Percentiles rank a stretch among this genome's conserved stretches.
Conservation (phyloP, 2,797 vertebrate genomes). For the Fringilla coelebs region DNA sequence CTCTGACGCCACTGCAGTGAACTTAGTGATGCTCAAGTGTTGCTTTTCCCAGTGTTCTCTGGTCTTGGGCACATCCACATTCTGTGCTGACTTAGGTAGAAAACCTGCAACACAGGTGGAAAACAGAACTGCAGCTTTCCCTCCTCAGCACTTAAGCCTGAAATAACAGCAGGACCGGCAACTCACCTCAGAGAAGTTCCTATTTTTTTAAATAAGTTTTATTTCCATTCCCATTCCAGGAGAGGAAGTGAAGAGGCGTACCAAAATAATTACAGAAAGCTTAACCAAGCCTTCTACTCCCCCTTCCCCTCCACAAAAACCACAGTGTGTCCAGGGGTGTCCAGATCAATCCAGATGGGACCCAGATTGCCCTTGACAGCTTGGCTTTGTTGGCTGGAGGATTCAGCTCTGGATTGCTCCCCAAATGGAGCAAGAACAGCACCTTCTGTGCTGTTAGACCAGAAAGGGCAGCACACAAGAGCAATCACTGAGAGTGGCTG, state of each 20-base stretch:
- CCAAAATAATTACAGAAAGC: conserved; percentile 18
- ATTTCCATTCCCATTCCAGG: not conserved
- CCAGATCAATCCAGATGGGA: not conserved
- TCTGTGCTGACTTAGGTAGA: not conserved
- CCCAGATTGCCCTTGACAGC: not conserved
- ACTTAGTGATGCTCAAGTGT: not conserved
- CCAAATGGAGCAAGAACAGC: not conserved
- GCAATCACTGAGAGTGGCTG: not conserved
- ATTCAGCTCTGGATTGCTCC: not conserved
- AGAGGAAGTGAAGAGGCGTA: not conserved
- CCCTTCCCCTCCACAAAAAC: not conserved
- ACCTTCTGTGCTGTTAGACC: not conserved
- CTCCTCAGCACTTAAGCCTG: not conserved
- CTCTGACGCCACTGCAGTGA: not conserved
- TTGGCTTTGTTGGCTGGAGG: not conserved
- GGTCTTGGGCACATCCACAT: not conserved
- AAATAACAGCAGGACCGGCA: not conserved
- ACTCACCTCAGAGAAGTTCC: not conserved
- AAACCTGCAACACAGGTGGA: not conserved
- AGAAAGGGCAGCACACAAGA: not conserved
- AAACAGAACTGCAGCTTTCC: not conserved
- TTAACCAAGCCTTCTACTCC: not conserved
- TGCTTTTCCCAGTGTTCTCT: not conserved
- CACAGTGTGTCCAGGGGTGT: not conserved
- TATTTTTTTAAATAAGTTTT: not conserved